These are phyloP conservation scores for Ostrea edulis DNA, from an alignment of 1,140 invertebrate genomes.

Conservation along the genomic window DNA sequence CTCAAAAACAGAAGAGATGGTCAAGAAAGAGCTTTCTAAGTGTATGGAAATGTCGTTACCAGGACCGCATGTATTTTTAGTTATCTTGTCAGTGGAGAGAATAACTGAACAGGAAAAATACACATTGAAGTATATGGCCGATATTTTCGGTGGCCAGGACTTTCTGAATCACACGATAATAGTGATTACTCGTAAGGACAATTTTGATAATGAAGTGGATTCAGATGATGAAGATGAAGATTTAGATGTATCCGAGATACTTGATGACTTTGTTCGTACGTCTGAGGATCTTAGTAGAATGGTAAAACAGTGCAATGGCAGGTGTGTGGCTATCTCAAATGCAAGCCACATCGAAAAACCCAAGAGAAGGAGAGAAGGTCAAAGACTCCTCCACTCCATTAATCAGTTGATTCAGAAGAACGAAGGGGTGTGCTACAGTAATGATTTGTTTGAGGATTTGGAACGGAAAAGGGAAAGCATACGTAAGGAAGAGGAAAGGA, in stretches of 20 bases:
- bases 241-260: neutral
- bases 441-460: neutral
- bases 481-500: neutral
- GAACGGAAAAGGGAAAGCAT: neutral
- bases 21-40: conserved; percentile 10
- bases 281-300: neutral
- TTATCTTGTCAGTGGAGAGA: neutral
- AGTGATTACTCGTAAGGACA: conserved; percentile 13
- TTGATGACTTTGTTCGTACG: neutral
- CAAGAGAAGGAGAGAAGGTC: neutral
- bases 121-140: conserved; percentile 1
- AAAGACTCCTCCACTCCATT: neutral
- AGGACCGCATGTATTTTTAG: conserved; percentile 33
- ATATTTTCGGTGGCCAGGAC: neutral
- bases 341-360: neutral
- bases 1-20: neutral
- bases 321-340: conserved; percentile 15
- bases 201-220: neutral
- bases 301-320: neutral
- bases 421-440: neutral
- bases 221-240: neutral
- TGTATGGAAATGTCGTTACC: conserved; percentile 34
- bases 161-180: conserved; percentile 15
- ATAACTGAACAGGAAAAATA: conserved; percentile 11
- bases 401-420: conserved; percentile 1